phyloP scores from a whole-genome alignment of 2,888 invertebrate species.

The Lordiphosa andalusiaca region DNA sequence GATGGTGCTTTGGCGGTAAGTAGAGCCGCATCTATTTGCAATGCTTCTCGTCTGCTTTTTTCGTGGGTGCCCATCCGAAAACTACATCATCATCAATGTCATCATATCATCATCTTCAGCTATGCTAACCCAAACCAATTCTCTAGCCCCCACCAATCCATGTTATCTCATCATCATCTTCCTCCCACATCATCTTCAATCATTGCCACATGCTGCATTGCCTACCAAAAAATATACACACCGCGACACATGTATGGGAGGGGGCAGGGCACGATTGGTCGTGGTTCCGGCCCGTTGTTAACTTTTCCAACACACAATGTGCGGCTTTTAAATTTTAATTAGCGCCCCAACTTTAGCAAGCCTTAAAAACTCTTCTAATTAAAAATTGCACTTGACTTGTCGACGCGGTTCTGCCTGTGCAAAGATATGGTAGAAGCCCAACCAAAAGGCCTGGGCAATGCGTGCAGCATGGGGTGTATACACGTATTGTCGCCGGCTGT shows the following conservation, averaged over 20 bases:
- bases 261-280: constrained; percentile 2
- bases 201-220: constrained; percentile 36
- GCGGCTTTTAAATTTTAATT: constrained; percentile 75
- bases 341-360: constrained; percentile 41
- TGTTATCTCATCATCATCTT: constrained; percentile 9
- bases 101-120: constrained; percentile 58
- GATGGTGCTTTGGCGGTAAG: constrained; percentile 94
- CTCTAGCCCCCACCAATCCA: constrained; percentile 12
- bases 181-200: constrained; percentile 29
- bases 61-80: constrained; percentile 49
- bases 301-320: constrained; percentile 68
- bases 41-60: constrained; percentile 34
- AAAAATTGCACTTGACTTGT: constrained; percentile 52
- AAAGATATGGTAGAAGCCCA: constrained; percentile 6
- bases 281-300: constrained; percentile 51
- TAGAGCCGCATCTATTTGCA: constrained; percentile 20
- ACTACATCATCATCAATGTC: constrained; percentile 24
- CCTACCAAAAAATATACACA: constrained; percentile 20
- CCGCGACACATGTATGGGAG: not conserved
- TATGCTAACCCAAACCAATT: constrained; percentile 65
- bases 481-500: constrained; percentile 2
- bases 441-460: not conserved
- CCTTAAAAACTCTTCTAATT: constrained; percentile 58
- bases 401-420: constrained; percentile 19
- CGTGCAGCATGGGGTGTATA: not conserved